phyloP scores from a whole-genome alignment of 2,797 vertebrate species.

The Trachurus trachurus region DNA sequence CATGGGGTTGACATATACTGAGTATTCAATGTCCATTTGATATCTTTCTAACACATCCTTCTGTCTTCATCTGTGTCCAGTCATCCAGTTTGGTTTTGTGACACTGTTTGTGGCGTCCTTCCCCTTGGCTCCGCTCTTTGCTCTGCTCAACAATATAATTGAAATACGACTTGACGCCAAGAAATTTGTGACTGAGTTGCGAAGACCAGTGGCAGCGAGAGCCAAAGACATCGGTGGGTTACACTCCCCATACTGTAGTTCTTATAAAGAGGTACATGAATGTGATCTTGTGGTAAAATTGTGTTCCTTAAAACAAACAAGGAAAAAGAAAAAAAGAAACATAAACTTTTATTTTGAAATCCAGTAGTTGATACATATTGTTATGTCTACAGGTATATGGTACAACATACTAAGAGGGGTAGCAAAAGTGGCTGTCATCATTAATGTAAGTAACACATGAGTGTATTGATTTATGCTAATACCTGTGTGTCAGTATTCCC shows the following conservation, averaged over 20 bases:
- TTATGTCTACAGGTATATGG: slow-evolving; percentile 92
- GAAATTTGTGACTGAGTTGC: slow-evolving; percentile 95
- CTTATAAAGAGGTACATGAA: neutral
- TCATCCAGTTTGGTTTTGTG: slow-evolving; percentile 99
- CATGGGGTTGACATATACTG: neutral
- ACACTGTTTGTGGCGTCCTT: slow-evolving; percentile 98
- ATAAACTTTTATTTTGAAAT: neutral
- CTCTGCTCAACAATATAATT: slow-evolving; percentile 98
- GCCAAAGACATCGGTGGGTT: slow-evolving; percentile 96
- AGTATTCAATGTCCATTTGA: neutral
- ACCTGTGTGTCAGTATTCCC: neutral
- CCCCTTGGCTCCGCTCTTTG: slow-evolving; percentile 95
- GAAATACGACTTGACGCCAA: slow-evolving; percentile 98
- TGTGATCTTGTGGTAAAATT: neutral
- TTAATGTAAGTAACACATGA: slow-evolving; percentile 91
- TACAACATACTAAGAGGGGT: slow-evolving; percentile 96
- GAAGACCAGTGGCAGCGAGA: slow-evolving; percentile 94
- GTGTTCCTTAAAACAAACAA: neutral
- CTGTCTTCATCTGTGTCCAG: slow-evolving; percentile 75
- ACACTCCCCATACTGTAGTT: neutral
- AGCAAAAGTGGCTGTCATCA: slow-evolving; percentile 96
- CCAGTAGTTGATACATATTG: slow-evolving; percentile 5
- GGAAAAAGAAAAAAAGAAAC: neutral
- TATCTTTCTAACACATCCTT: neutral
- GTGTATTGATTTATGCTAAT: neutral